phyloP scores from a whole-genome alignment of 2,888 invertebrate genomes.

The Gari tellinella region DNA sequence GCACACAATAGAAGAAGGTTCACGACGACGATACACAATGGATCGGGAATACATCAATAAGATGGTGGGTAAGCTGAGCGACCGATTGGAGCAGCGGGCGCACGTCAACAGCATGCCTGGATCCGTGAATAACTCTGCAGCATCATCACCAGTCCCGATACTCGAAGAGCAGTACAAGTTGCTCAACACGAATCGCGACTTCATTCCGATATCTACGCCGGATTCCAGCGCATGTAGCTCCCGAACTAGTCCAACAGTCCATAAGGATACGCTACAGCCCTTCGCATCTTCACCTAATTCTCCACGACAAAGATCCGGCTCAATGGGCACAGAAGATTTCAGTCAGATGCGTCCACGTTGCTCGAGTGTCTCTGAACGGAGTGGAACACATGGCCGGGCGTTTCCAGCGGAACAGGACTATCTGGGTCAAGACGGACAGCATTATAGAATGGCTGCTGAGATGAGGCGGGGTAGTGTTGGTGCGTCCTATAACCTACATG shows the following conservation, averaged over 20 bases:
- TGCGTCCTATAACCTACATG: conserved; percentile 73
- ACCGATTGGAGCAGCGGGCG: conserved; percentile 71
- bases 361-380: conserved; percentile 78
- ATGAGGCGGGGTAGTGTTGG: conserved; percentile 78
- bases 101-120: conserved; percentile 76
- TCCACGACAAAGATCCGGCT: conserved; percentile 74
- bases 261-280: conserved; percentile 68
- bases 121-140: conserved; percentile 73
- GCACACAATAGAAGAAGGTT: conserved; percentile 78
- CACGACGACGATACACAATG: conserved; percentile 73
- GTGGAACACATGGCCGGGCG: conserved; percentile 67
- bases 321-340: conserved; percentile 74
- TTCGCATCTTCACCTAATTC: conserved; percentile 68
- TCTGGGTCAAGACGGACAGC: conserved; percentile 62
- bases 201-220: conserved; percentile 71
- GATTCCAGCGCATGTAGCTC: conserved; percentile 70
- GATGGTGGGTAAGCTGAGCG: conserved; percentile 74
- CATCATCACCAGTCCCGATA: conserved; percentile 76
- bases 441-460: conserved; percentile 70
- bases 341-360: conserved; percentile 75
- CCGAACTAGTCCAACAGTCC: conserved; percentile 69
- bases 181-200: conserved; percentile 66
- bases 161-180: conserved; percentile 69
- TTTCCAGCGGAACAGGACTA: conserved; percentile 57
- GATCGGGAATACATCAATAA: conserved; percentile 78